phyloP scores from a whole-genome alignment of 2,888 invertebrate genomes.

The Athalia circularis region DNA sequence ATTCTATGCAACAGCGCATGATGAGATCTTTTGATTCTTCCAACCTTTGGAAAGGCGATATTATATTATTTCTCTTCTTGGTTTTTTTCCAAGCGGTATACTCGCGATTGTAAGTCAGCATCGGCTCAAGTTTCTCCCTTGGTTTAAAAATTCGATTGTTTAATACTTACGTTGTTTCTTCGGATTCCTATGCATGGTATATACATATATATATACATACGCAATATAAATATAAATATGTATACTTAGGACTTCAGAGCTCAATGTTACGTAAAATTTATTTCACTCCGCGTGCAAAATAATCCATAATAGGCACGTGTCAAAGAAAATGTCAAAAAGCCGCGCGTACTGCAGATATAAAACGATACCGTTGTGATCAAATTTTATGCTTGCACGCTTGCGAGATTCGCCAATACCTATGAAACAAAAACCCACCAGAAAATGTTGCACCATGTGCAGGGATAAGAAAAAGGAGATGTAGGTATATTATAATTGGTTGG shows the following conservation, averaged over 20 bases:
- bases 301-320: slow-evolving; percentile 6
- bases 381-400: background rate
- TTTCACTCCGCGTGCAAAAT: background rate
- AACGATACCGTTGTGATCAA: slow-evolving; percentile 1
- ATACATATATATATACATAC: too few species aligned
- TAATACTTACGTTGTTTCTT: background rate
- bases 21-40: background rate
- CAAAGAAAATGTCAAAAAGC: background rate
- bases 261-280: background rate
- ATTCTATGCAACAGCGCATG: background rate
- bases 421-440: background rate
- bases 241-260: too few species aligned
- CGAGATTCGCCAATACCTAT: background rate
- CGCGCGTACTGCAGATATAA: background rate
- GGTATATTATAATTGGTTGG: background rate
- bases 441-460: background rate
- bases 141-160: slow-evolving; percentile 9
- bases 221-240: too few species aligned
- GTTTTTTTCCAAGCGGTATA: too few species aligned
- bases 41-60: background rate
- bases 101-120: slow-evolving; percentile 12
- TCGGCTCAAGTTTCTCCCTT: slow-evolving; percentile 13
- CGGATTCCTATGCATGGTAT: background rate
- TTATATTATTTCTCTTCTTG: background rate
- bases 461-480: background rate